A percentile compares a stretch with the other conserved stretches of the same genome.
These are phyloP conservation scores for Sterna hirundo DNA, from an alignment of 2,113 vertebrate species.

Conservation along the genomic window DNA sequence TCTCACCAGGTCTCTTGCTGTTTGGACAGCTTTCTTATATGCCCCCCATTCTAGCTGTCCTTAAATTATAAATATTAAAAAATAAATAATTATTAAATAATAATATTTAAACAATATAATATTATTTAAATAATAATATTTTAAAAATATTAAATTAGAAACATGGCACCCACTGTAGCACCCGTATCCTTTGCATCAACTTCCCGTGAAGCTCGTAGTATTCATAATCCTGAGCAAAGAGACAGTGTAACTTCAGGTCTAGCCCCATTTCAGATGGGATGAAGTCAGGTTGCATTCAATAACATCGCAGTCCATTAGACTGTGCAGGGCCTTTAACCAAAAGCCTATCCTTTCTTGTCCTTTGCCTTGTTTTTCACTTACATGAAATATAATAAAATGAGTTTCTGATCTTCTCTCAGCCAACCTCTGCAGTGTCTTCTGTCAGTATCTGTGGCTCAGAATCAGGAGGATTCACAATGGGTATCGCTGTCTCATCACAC, in stretches of 20 bases:
- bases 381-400: not conserved
- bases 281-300: not conserved
- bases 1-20: too few species aligned
- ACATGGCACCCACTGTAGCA: not conserved
- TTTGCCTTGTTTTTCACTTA: not conserved
- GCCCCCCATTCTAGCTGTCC: too few species aligned
- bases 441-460: not conserved
- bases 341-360: not conserved
- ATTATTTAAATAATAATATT: too few species aligned
- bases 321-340: not conserved
- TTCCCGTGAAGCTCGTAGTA: fast-evolving
- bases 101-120: too few species aligned
- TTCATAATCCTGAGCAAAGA: not conserved
- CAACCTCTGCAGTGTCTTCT: not conserved
- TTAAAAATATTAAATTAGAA: not conserved
- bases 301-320: not conserved
- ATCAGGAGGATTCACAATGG: not conserved
- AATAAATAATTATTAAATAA: too few species aligned
- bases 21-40: too few species aligned
- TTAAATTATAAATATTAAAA: too few species aligned
- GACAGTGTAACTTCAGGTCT: not conserved
- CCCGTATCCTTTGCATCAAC: not conserved
- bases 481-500: not conserved
- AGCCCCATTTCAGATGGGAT: not conserved
- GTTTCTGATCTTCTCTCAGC: not conserved